phyloP scores from a whole-genome alignment of 2,888 invertebrate genomes.

The Iphiclides podalirius region DNA sequence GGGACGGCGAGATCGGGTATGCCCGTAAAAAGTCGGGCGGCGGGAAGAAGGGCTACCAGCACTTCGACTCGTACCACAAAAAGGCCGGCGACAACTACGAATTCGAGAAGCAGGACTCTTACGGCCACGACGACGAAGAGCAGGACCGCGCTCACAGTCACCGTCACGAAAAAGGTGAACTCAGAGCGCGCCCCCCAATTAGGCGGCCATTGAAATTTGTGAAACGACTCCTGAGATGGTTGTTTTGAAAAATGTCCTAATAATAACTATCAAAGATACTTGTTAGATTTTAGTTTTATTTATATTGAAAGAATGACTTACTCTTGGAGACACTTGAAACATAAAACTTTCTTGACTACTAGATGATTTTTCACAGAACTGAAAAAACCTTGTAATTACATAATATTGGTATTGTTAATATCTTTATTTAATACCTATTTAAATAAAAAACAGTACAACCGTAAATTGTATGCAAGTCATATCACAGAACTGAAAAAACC shows the following conservation, averaged over 20 bases:
- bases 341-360: too few species aligned
- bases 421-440: too few species aligned
- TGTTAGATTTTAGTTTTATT: too few species aligned
- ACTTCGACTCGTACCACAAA: conserved; percentile 86
- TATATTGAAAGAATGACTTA: too few species aligned
- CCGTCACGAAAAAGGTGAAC: conserved; percentile 60
- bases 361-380: too few species aligned
- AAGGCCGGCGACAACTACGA: conserved; percentile 87
- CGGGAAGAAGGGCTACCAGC: conserved; percentile 86
- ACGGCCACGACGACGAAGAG: conserved; percentile 76
- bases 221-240: conserved; percentile 40
- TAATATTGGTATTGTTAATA: too few species aligned
- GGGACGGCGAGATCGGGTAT: conserved; percentile 84
- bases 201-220: conserved; percentile 50
- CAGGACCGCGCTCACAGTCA: conserved; percentile 71
- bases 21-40: conserved; percentile 82
- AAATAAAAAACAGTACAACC: too few species aligned
- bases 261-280: neutral
- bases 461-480: too few species aligned
- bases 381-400: too few species aligned
- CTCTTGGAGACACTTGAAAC: too few species aligned
- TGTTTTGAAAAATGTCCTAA: neutral
- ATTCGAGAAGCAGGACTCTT: conserved; percentile 84
- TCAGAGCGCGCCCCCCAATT: conserved; percentile 39
- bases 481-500: too few species aligned